These are phyloP conservation scores for Hyposoter dolosus DNA, from an alignment of 2,888 invertebrate genomes.

Conservation along the genomic window DNA sequence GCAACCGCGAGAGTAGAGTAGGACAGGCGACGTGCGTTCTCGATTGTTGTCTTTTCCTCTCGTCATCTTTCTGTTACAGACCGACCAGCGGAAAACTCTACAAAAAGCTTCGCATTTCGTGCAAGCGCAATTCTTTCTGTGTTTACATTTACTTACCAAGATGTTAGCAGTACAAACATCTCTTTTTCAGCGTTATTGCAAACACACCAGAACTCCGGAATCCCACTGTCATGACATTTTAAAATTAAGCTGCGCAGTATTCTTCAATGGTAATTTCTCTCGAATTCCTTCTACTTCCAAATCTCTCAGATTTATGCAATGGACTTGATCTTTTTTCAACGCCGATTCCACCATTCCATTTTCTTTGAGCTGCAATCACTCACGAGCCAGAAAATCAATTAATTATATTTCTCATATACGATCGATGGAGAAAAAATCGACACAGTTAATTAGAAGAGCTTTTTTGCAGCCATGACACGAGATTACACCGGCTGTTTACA, in stretches of 20 bases:
- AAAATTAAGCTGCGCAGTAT: not conserved
- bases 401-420: not conserved
- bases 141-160: conserved; percentile 8
- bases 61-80: conserved; percentile 30
- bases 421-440: no score
- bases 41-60: conserved; percentile 44
- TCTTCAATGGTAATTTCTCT: not conserved
- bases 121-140: conserved; percentile 4
- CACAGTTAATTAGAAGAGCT: no score
- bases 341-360: not conserved
- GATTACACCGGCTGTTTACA: not conserved
- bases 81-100: not conserved
- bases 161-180: not conserved
- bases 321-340: not conserved
- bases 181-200: conserved; percentile 12
- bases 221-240: not conserved
- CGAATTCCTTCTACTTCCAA: not conserved
- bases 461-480: no score
- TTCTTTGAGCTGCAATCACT: not conserved
- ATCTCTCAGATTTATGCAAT: not conserved
- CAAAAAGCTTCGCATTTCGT: conserved; percentile 30
- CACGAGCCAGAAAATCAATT: not conserved
- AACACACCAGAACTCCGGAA: not conserved
- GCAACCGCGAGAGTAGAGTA: conserved; percentile 28
- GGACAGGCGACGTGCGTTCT: conserved; percentile 25